A percentile compares a stretch with the other conserved stretches of the same genome.
phyloP scores from a whole-genome alignment of 2,113 vertebrate genomes.

The Strigops habroptila region DNA sequence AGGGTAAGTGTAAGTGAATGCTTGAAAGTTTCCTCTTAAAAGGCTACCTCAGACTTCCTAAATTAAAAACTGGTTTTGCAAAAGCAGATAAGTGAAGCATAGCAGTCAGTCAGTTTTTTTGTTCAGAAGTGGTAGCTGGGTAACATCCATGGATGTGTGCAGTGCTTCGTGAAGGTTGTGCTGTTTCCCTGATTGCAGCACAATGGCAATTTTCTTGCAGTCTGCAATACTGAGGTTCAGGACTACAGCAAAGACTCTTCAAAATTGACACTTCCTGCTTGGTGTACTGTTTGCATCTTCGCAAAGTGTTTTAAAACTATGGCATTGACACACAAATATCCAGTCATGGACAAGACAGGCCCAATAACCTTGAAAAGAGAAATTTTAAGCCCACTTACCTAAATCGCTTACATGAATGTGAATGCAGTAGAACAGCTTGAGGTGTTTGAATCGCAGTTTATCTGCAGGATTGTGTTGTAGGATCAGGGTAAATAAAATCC shows the following conservation, averaged over 20 bases:
- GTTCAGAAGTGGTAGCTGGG: not conserved
- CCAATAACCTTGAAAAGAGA: not conserved
- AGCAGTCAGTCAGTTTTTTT: not conserved
- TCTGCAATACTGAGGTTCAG: not conserved
- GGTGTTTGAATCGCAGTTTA: not conserved
- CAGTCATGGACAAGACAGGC: not conserved
- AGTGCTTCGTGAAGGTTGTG: not conserved
- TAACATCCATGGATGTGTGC: not conserved
- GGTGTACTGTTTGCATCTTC: not conserved
- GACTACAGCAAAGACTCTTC: not conserved
- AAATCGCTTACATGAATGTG: not conserved
- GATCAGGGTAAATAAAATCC: constrained; percentile 4
- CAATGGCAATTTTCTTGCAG: not conserved
- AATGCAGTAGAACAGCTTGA: not conserved
- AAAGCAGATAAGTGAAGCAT: not conserved
- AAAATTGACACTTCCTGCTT: not conserved
- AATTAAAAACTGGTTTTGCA: not conserved
- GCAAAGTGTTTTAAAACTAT: not conserved
- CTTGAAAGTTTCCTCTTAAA: not conserved
- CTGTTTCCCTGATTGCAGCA: not conserved
- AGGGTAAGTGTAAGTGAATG: not conserved
- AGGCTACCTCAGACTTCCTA: not conserved
- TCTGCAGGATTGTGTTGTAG: constrained; percentile 17
- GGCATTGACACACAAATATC: not conserved
- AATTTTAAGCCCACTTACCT: not conserved